These are phyloP conservation scores for Nothobranchius furzeri DNA, from an alignment of 2,113 vertebrate genomes.

Conservation along the genomic window DNA sequence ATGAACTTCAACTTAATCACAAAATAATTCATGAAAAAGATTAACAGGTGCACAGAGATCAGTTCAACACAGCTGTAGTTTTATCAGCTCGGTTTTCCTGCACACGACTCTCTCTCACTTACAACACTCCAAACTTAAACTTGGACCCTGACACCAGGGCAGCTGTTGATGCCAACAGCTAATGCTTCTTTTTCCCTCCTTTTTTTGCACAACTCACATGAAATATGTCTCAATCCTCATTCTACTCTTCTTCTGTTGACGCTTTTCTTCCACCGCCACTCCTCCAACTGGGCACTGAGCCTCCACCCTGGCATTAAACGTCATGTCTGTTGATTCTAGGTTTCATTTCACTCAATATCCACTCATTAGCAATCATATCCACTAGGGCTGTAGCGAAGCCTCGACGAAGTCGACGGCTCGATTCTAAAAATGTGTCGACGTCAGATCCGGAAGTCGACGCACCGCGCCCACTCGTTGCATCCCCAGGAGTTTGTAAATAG, in stretches of 20 bases:
- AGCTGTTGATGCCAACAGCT: constrained; percentile 46
- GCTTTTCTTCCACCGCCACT: background rate
- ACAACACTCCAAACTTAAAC: constrained; percentile 1
- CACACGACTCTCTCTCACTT: constrained; percentile 2
- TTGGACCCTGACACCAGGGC: constrained; percentile 20
- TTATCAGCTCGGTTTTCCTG: constrained; percentile 39
- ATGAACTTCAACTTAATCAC: constrained; percentile 41
- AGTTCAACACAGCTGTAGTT: constrained; percentile 32
- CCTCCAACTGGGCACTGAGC: constrained; percentile 42
- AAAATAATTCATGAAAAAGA: constrained; percentile 56
- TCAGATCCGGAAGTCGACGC: too few species aligned
- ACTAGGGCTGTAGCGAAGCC: too few species aligned
- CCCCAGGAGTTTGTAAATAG: too few species aligned
- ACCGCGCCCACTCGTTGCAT: too few species aligned
- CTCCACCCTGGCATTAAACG: constrained; percentile 26
- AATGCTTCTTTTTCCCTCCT: constrained; percentile 14
- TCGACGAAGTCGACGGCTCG: too few species aligned
- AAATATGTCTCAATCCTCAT: constrained; percentile 28
- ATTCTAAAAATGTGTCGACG: too few species aligned
- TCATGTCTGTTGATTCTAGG: constrained; percentile 55
- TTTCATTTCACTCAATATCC: constrained; percentile 46
- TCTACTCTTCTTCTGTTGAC: constrained; percentile 7
- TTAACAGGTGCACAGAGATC: constrained; percentile 70
- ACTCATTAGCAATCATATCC: constrained; percentile 52
- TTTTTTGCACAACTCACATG: constrained; percentile 16